phyloP scores from a whole-genome alignment of 37 sponge, comb jelly and placozoan genomes.

The Ephydatia muelleri region DNA sequence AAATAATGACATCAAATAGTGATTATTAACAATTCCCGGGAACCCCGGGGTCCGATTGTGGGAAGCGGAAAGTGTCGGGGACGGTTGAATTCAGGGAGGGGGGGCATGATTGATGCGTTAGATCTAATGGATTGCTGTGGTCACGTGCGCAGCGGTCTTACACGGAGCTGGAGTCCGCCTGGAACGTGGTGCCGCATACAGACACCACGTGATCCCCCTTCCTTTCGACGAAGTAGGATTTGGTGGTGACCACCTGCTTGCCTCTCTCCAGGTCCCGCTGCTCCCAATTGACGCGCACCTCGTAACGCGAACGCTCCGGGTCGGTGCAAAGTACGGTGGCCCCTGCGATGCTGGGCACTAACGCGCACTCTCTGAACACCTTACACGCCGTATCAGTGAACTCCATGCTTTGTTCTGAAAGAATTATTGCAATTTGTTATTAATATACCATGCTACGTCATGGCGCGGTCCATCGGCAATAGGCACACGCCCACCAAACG shows the following conservation, averaged over 20 bases:
- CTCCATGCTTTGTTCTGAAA: background rate
- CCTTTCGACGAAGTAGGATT: constrained; percentile 31
- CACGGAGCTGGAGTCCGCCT: constrained; percentile 43
- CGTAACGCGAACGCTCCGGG: constrained; percentile 2
- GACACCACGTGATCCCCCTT: background rate
- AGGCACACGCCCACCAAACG: too few species aligned
- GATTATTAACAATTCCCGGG: too few species aligned
- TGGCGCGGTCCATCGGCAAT: too few species aligned
- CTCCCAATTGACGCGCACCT: constrained; percentile 57
- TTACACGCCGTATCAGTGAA: constrained; percentile 14
- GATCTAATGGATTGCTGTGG: background rate
- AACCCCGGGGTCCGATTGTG: too few species aligned
- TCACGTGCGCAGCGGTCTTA: background rate
- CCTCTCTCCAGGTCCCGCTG: constrained; percentile 71
- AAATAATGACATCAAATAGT: too few species aligned
- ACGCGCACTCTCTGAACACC: constrained; percentile 28
- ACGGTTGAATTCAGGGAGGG: too few species aligned
- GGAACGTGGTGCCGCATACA: constrained; percentile 20
- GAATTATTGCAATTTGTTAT: background rate
- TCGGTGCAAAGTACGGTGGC: constrained; percentile 3
- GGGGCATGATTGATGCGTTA: too few species aligned
- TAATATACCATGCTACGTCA: too few species aligned
- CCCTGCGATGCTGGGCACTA: constrained; percentile 2
- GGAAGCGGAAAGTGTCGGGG: too few species aligned
- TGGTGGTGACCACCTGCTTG: constrained; percentile 53